Evolutionary conservation across 1,140 invertebrate genomes (phyloP), one percentile per base, ranked within the genome.

Genomic region (Bombyx mandarina): DNA sequence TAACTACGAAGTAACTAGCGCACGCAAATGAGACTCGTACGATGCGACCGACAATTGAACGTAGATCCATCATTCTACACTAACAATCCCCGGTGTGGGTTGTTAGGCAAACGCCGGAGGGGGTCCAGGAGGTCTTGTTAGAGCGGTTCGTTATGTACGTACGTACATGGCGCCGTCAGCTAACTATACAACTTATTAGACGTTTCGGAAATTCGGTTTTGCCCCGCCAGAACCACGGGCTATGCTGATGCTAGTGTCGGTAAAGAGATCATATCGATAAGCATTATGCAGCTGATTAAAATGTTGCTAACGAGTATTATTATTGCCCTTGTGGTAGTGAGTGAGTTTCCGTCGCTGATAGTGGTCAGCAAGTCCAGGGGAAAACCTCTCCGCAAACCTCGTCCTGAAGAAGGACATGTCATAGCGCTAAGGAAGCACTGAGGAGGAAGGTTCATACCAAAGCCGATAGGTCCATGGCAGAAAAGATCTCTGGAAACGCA

Each of bases 181-280:
- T 82, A 82, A 82, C 78, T 79, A 85, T 85, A 76, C 80, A 83
- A 83, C 76, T 86, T 83, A 86, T 83, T 86, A 86, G 80, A 85
- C 82, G 74, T 83, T 82, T 86, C 79, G 80, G 80, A 86, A 83
- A 86, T 83, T 82, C 75, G 80, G 80, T 86, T 80, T 82, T 66
- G 73, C 75, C 72, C 71, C 70, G 74, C 75, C 71, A 75, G 74
- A 77, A 76, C 73, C 73, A 64, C 76, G 71, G 70, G 71, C 69
- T 76, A 67, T 59, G 58, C 60, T 70, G 66, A 66, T 54, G 54
- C 12, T 69, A 76, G 73, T 7, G 70, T 56, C 66, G 61, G 18
- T 8, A 8, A 7, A 8, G 12, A 22, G 2, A 55, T 8, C 10
- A 18, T 55, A 46, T 55, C 54, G 54, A 55, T 55, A 43, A 35